Evolutionary conservation across 2,888 invertebrate species (phyloP).

Genomic region (Gymnocheta viridis): DNA sequence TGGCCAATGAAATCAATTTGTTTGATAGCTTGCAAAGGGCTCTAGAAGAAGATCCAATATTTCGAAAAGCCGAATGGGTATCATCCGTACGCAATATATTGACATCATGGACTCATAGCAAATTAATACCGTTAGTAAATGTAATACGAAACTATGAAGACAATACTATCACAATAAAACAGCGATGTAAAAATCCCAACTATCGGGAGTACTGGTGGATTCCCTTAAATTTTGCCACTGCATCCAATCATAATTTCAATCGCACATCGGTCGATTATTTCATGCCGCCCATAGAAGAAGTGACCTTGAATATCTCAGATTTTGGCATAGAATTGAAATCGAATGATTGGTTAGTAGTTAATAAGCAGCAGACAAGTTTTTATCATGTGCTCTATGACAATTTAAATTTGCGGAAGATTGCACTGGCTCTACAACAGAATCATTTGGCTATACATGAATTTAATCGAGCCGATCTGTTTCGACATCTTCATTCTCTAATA

Average conservation of each 20-base stretch:
- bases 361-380: constrained; percentile 80
- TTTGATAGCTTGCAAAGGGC: constrained; percentile 76
- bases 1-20: constrained; percentile 78
- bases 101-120: constrained; percentile 85
- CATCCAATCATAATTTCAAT: constrained; percentile 74
- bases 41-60: constrained; percentile 72
- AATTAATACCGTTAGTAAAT: constrained; percentile 84
- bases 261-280: constrained; percentile 77
- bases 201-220: constrained; percentile 78
- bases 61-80: constrained; percentile 71
- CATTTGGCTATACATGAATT: constrained; percentile 87
- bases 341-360: constrained; percentile 80
- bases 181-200: constrained; percentile 78
- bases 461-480: constrained; percentile 92
- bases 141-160: constrained; percentile 83
- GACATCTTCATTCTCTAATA: constrained; percentile 86
- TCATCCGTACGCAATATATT: constrained; percentile 83
- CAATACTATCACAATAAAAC: constrained; percentile 83
- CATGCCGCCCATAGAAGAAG: constrained; percentile 76
- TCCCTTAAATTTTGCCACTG: constrained; percentile 79
- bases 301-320: constrained; percentile 74
- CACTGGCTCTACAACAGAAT: constrained; percentile 84
- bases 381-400: constrained; percentile 88
- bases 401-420: constrained; percentile 86
- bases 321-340: constrained; percentile 73